phyloP scores from a whole-genome alignment of 2,888 invertebrate genomes.

The Prosopocoilus inquinatus region DNA sequence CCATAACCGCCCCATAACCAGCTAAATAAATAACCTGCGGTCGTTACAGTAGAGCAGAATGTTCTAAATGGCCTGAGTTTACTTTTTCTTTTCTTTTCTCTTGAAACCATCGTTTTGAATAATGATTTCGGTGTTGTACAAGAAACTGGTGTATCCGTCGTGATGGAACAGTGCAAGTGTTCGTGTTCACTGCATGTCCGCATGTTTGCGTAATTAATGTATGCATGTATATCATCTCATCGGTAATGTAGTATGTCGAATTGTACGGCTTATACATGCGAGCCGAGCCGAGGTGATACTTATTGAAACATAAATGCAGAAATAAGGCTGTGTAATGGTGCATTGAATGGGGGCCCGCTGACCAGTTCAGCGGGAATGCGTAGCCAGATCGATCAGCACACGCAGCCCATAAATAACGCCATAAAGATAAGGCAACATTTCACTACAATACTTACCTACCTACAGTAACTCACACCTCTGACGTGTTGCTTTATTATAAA shows the following conservation, averaged over 20 bases:
- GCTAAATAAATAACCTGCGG: too few relatives aligned
- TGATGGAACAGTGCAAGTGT: neutral
- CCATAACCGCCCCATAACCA: too few relatives aligned
- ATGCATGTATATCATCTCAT: conserved; percentile 1
- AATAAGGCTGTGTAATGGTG: conserved; percentile 15
- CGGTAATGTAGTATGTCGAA: too few relatives aligned
- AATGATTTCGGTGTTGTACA: too few relatives aligned
- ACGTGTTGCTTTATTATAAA: conserved; percentile 1
- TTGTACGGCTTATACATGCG: neutral
- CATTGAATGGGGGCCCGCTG: conserved; percentile 15
- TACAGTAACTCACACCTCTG: conserved; percentile 6
- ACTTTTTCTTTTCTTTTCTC: too few relatives aligned
- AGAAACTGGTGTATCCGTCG: too few relatives aligned
- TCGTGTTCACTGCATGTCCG: neutral
- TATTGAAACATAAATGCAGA: conserved; percentile 14
- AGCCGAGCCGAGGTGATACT: neutral
- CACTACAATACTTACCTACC: conserved; percentile 3
- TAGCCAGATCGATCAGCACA: conserved; percentile 17
- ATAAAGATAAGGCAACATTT: conserved; percentile 4
- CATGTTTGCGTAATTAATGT: conserved; percentile 2
- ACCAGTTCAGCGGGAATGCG: conserved; percentile 18
- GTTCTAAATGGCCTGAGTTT: too few relatives aligned
- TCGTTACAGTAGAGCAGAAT: too few relatives aligned
- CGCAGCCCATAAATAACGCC: conserved; percentile 12
- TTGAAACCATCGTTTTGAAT: too few relatives aligned